Base-by-base conservation (phyloP, 2,113 vertebrate species). In the Bubalus kerabau region DNA sequence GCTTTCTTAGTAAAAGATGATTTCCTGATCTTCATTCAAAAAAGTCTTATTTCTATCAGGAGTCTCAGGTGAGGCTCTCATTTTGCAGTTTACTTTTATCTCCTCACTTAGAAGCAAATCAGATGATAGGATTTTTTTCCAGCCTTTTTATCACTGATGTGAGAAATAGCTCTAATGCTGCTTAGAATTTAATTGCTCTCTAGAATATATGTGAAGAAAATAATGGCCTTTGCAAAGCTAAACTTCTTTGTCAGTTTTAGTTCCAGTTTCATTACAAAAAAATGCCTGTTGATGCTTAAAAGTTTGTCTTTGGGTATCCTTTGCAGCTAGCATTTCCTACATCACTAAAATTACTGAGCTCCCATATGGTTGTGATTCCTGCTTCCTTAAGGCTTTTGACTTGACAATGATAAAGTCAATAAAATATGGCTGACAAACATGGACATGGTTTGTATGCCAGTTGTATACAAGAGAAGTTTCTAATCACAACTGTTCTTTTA, bases 11-110 rank as follows among this genome's bases (percentile, higher is more conserved):
- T 19, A 97, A 89, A 96, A 94, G 97, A 96, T 98, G 97, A 98
- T 98, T 98, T 98, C 97, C 94, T 97, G 90, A 98, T 98, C 96
- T 91, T 96, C 36, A 97, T 98, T 98, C 96, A 97, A 87, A 57
- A 93, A 97, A 95, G n/a, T 67, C 46, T 10, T 74, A 74, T 86
- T 97, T 98, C 96, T 67, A 96, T 91, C 59, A 56, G 40, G 92
- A 97, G 90, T 97, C 90, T 95, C 85, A 96, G 95, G 81, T 23
- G 6, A 96, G 92, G 81, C 30, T 95, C 96, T 98, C 40, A 52
- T 97, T 98, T 98, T 97, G 94, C 59, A 94, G 71, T 98, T 98
- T 97, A 96, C 92, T 98, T 98, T 96, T 98, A 97, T 98, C 97
- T 98, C 95, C 87, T 97, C 83, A 80, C 98, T 96, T 98, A 87